Evolutionary conservation across 2,888 invertebrate species (phyloP).

Genomic region (Sisyra terminalis): DNA sequence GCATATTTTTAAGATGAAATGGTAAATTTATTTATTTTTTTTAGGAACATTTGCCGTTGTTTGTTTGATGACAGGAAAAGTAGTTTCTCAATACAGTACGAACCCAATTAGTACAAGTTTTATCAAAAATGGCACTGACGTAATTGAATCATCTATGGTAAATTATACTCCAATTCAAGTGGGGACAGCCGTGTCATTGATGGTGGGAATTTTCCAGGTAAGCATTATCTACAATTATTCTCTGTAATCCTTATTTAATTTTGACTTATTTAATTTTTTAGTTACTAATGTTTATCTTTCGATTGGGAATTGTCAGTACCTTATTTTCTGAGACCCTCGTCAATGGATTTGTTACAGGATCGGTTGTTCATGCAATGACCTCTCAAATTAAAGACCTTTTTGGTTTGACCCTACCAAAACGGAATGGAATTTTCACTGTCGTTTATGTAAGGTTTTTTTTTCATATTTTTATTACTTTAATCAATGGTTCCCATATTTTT

Average conservation of each 20-base stretch:
- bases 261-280: slow-evolving; percentile 24
- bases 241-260: background rate
- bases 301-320: slow-evolving; percentile 40
- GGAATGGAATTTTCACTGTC: slow-evolving; percentile 41
- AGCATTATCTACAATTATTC: slow-evolving; percentile 12
- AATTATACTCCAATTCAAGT: slow-evolving; percentile 41
- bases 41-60: slow-evolving; percentile 70
- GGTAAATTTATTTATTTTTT: too few species aligned
- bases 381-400: slow-evolving; percentile 48
- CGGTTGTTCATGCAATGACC: slow-evolving; percentile 50
- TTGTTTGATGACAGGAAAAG: slow-evolving; percentile 80
- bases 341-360: slow-evolving; percentile 56
- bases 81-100: slow-evolving; percentile 33
- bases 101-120: slow-evolving; percentile 16
- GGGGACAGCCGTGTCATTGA: slow-evolving; percentile 57
- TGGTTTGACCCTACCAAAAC: slow-evolving; percentile 35
- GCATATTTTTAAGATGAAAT: too few species aligned
- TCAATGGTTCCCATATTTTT: background rate
- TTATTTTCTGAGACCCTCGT: slow-evolving; percentile 48
- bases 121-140: slow-evolving; percentile 10
- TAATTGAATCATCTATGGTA: slow-evolving; percentile 1
- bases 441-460: slow-evolving; percentile 29
- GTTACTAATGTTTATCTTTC: slow-evolving; percentile 43
- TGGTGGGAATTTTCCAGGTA: slow-evolving; percentile 63
- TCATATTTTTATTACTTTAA: background rate